A percentile compares a stretch with the other conserved stretches of the same genome.
Conservation (phyloP, 2,888 invertebrate genomes). For the Lomographa bimaculata region DNA sequence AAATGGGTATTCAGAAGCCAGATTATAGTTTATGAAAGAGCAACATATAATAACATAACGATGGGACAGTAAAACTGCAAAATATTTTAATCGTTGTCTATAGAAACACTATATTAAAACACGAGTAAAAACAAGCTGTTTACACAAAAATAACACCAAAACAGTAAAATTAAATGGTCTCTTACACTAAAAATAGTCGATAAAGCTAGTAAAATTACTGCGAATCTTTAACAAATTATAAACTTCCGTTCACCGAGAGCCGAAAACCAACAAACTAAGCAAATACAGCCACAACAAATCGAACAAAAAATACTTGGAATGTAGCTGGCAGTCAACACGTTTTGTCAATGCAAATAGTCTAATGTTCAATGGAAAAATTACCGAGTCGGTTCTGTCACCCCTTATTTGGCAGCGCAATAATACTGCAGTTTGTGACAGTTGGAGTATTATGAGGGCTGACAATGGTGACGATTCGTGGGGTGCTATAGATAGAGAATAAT, state of each 20-base stretch:
- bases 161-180: no score
- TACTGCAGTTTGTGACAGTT: slow-evolving; percentile 56
- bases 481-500: slow-evolving; percentile 21
- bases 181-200: no score
- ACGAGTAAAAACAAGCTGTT: no score
- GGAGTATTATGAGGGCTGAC: slow-evolving; percentile 49
- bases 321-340: slow-evolving; percentile 26
- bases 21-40: no score
- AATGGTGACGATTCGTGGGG: slow-evolving; percentile 31
- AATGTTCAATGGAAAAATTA: slow-evolving; percentile 51
- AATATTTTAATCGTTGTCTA: no score
- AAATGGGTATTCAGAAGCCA: no score
- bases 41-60: no score
- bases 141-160: no score
- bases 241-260: neutral
- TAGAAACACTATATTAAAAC: no score
- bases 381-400: slow-evolving; percentile 58
- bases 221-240: neutral
- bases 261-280: slow-evolving; percentile 7
- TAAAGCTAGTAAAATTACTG: no score
- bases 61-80: no score
- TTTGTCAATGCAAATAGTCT: slow-evolving; percentile 41
- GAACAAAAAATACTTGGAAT: slow-evolving; percentile 29
- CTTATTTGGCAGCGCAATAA: slow-evolving; percentile 50
- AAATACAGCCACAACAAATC: slow-evolving; percentile 21